Evolutionary conservation across 2,113 vertebrate species (phyloP).

Genomic region (Stegastes partitus): DNA sequence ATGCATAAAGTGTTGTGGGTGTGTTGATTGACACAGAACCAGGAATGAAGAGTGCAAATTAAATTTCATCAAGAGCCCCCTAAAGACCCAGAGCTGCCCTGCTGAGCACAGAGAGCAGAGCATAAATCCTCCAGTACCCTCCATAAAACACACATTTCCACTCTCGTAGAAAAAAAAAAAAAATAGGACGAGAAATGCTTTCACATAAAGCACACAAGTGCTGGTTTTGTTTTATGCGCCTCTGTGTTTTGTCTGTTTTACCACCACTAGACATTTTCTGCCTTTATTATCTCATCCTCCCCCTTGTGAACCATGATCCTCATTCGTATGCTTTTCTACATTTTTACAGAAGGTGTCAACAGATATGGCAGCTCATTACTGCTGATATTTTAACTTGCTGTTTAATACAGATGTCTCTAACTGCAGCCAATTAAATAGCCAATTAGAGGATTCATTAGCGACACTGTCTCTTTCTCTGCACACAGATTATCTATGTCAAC

Average conservation of each 20-base stretch:
- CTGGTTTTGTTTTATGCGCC: slow-evolving; percentile 13
- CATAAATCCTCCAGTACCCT: slow-evolving; percentile 32
- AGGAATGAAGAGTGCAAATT: slow-evolving; percentile 50
- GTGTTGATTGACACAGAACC: slow-evolving; percentile 43
- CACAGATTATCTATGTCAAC: slow-evolving; percentile 48
- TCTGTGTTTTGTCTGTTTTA: slow-evolving; percentile 9
- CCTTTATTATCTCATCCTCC: slow-evolving; percentile 12
- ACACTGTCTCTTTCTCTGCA: slow-evolving; percentile 27
- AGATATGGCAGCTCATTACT: slow-evolving; percentile 57
- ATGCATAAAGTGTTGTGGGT: slow-evolving; percentile 10
- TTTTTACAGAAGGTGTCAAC: slow-evolving; percentile 21
- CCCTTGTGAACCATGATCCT: slow-evolving; percentile 8
- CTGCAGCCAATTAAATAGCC: slow-evolving; percentile 65
- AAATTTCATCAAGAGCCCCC: slow-evolving; percentile 46
- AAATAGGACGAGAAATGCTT: slow-evolving; percentile 1
- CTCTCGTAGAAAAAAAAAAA: slow-evolving; percentile 6
- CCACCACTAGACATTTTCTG: neutral
- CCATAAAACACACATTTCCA: slow-evolving; percentile 36
- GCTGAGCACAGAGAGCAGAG: slow-evolving; percentile 11
- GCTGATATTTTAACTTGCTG: slow-evolving; percentile 46
- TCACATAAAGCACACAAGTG: slow-evolving; percentile 18
- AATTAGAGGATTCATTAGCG: slow-evolving; percentile 64
- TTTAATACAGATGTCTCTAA: slow-evolving; percentile 61
- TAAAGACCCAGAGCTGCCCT: slow-evolving; percentile 9
- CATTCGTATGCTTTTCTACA: slow-evolving; percentile 3